Conservation (phyloP, 2,888 invertebrate species). For the Phortica magna region DNA sequence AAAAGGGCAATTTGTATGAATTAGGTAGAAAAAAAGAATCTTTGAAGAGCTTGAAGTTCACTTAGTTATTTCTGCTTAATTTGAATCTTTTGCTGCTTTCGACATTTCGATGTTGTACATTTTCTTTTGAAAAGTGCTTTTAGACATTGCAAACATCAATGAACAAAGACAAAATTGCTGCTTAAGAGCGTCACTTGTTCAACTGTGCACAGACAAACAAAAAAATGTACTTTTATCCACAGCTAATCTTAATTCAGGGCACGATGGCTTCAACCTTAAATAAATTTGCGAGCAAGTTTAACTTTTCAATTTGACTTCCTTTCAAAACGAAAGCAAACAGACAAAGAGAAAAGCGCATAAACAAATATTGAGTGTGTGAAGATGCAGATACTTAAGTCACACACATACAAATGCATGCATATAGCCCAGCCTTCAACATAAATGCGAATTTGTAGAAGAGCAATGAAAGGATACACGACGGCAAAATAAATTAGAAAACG, state of each 20-base stretch:
- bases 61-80: no score
- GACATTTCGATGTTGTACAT: no score
- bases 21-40: no score
- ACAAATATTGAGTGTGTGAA: background rate
- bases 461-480: background rate
- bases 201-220: background rate
- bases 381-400: background rate
- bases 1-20: no score
- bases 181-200: background rate
- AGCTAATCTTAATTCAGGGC: background rate
- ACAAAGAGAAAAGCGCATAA: conserved; percentile 1
- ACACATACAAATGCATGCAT: background rate
- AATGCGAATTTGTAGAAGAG: background rate
- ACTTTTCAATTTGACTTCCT: conserved; percentile 60
- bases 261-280: conserved; percentile 41
- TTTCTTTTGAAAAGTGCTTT: no score
- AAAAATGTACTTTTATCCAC: background rate
- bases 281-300: conserved; percentile 52
- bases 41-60: no score
- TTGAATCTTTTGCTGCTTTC: no score
- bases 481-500: conserved; percentile 19
- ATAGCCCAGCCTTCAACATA: background rate
- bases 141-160: no score
- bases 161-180: no score
- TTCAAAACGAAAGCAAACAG: background rate